These are phyloP conservation scores for Heterodera filipjevi DNA, from an alignment of 2,888 invertebrate genomes.

Conservation along the genomic window DNA sequence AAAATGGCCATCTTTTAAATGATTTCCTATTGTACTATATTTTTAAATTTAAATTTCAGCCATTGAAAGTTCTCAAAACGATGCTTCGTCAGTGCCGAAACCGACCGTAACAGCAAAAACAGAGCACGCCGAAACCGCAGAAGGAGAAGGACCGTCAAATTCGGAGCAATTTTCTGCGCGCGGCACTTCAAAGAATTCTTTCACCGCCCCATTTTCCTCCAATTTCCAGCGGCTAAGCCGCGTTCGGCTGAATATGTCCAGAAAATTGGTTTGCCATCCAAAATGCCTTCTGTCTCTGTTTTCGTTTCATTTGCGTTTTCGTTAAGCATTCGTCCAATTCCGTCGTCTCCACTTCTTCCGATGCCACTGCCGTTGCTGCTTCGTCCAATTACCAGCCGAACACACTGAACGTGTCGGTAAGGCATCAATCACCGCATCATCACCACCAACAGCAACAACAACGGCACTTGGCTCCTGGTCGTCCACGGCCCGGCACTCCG, in stretches of 20 bases:
- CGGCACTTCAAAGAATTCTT: slow-evolving; percentile 14
- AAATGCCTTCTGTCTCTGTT: neutral
- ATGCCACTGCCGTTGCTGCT: neutral
- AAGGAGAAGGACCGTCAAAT: neutral
- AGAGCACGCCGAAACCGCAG: neutral
- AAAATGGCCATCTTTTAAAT: no score
- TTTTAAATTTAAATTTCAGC: neutral
- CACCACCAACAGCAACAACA: neutral
- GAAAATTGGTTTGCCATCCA: slow-evolving; percentile 26
- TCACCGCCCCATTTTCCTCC: slow-evolving; percentile 27
- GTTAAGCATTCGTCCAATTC: neutral
- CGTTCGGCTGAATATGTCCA: slow-evolving; percentile 36
- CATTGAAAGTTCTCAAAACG: neutral
- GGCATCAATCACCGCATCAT: slow-evolving; percentile 23
- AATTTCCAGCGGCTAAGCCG: slow-evolving; percentile 42
- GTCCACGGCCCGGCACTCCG: slow-evolving; percentile 16
- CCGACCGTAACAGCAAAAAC: neutral
- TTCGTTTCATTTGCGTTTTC: neutral
- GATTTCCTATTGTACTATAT: neutral
- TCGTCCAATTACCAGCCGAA: slow-evolving; percentile 8
- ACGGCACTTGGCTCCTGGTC: neutral
- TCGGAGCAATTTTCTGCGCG: slow-evolving; percentile 1
- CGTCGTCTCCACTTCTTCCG: neutral
- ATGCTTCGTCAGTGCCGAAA: neutral
- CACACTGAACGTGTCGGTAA: slow-evolving; percentile 8